Base-by-base conservation (phyloP, 2,113 vertebrate species). In the Cebus imitator region DNA sequence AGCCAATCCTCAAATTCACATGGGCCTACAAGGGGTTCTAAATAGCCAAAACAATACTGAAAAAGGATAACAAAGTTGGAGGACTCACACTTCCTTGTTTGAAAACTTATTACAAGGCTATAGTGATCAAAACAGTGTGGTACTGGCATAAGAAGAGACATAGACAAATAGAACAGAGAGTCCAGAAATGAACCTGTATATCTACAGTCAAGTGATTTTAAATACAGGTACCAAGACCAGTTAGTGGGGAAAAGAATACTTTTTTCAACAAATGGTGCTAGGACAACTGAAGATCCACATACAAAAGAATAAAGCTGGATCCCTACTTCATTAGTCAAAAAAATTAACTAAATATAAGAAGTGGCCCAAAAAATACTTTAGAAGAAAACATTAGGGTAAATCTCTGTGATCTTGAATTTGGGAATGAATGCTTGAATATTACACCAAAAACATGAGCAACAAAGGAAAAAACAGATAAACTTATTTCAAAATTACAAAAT, bases 81-180 rank as follows among this genome's bases (percentile, higher is more conserved):
- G 2, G 32, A 85, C 58, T 79, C 87, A 70, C 13, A 85, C 10
- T 68, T 95, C 57, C 40, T 85, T 48, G 48, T 85, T 78, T 95
- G 37, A 85, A 91, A 95, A 91, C 81, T 91, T 79, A 70, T 61
- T 70, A 58, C 32, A 91, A 90, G 73, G 58, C 72, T 70, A 79
- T 64, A 61, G 57, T 50, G 40, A 58, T 78, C 32, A 78, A 85
- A 79, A 50, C 35, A 85, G 18, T 58, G 75, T 70, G 8, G 48
- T 70, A 58, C 13, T 45, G 14, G 32, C 78, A 50, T 20, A 85
- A 57, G 35, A 32, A 84, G 48, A 90, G 32, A 48, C 3, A 6
- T 13, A 94, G 68, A 75, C 45, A n/a, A 70, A 70, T 17, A 70
- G 35, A 37, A 70, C 3, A n/a, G 68, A 70, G 17, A 79, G 25